Evolutionary conservation across 2,113 vertebrate species (phyloP).

Genomic region (Lichenostomus cassidix): DNA sequence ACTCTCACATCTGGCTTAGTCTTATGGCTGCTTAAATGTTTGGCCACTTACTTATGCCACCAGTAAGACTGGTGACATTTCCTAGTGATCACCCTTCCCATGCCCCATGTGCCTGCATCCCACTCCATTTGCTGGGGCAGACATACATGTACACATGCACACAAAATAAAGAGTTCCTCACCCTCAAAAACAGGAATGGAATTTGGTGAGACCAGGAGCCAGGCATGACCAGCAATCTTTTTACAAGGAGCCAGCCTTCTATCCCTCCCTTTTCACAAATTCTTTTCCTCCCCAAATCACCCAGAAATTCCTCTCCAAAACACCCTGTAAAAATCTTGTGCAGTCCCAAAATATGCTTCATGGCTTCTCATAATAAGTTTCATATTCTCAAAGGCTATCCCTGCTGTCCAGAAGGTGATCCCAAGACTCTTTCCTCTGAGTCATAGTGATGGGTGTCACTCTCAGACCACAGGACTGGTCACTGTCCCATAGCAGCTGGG

Average conservation of each 20-base stretch:
- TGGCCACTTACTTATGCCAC: not conserved
- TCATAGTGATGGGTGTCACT: not conserved
- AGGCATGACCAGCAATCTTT: not conserved
- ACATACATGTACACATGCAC: not conserved
- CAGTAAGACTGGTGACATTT: not conserved
- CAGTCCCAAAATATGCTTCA: not conserved
- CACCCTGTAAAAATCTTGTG: not conserved
- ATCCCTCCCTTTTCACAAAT: not conserved
- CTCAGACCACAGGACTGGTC: not conserved
- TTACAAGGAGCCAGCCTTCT: not conserved
- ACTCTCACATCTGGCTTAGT: not conserved
- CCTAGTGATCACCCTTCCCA: not conserved
- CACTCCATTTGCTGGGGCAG: not conserved
- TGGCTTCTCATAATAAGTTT: not conserved
- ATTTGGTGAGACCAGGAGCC: not conserved
- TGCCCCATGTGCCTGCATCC: not conserved
- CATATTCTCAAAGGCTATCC: not conserved
- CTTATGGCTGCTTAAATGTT: not conserved
- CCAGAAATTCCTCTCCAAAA: not conserved
- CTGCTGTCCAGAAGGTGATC: not conserved
- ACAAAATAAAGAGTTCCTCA: not conserved
- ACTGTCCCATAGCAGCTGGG: not conserved
- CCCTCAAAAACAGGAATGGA: not conserved
- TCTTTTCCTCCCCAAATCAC: not conserved
- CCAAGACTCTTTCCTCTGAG: not conserved